Base-by-base conservation (phyloP, 2,888 invertebrate species). In the Xylophagus ater region DNA sequence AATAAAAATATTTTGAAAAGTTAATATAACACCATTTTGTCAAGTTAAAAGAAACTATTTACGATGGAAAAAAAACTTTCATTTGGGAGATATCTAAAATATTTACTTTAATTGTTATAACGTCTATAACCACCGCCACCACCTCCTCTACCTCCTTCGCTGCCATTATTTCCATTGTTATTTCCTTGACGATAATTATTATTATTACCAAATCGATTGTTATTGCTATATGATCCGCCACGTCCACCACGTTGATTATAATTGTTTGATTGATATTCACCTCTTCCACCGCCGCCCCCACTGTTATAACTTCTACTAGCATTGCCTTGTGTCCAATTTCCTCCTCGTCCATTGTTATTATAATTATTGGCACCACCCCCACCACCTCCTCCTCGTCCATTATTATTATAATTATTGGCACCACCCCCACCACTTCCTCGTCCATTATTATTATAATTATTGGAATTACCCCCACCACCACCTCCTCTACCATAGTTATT, bases 121-220 rank as follows among this genome's bases (percentile, higher is more conserved):
- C 35, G 30, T 17, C 42, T 31, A 20, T 37, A 25, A 13, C 32
- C 20, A 10, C 41, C 37, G 2, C 36, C 39, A 19, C 49, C 42
- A 35, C 48, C 40, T 41, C 45, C 35, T 23, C 51, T 42, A 32
- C 51, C 45, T 10, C 49, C 47, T 42, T 6, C 40, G 37, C 18
- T 40, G 43, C 34, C 47, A n/a, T n/a, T n/a, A n/a, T n/a, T n/a
- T n/a, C n/a, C n/a, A n/a, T n/a, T n/a, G n/a, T n/a, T n/a, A n/a
- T n/a, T n/a, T n/a, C n/a, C n/a, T n/a, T n/a, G n/a, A n/a, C n/a
- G n/a, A n/a, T n/a, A n/a, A n/a, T n/a, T n/a, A n/a, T n/a, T n/a
- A n/a, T n/a, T n/a, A n/a, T n/a, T n/a, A n/a, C n/a, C n/a, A n/a
- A n/a, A n/a, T n/a, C n/a, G n/a, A n/a, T n/a, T n/a, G n/a, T n/a